Evolutionary conservation across 2,113 vertebrate genomes (phyloP).

Genomic region (Megalops atlanticus): DNA sequence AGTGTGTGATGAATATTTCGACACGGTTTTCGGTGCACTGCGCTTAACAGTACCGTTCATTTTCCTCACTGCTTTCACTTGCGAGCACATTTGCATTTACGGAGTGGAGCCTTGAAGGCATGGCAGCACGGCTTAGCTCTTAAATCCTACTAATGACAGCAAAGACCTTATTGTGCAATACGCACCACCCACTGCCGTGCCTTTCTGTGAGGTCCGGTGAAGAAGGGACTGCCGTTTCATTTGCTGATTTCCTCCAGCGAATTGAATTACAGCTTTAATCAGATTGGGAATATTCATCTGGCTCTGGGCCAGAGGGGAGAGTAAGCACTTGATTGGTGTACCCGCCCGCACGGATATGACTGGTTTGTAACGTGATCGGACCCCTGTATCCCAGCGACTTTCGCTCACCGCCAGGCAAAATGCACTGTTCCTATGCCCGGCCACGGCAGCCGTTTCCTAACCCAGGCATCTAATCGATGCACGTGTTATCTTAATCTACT

Average conservation of each 20-base stretch:
- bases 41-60: not conserved
- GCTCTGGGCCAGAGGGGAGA: slow-evolving; percentile 30
- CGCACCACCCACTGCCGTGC: slow-evolving; percentile 21
- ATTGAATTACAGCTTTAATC: too few species aligned
- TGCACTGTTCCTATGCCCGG: slow-evolving; percentile 11
- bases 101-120: too few species aligned
- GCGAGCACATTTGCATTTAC: not conserved
- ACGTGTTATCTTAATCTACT: not conserved
- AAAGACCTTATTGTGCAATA: too few species aligned
- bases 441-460: slow-evolving; percentile 17
- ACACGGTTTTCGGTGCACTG: not conserved
- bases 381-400: not conserved
- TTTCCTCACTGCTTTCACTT: not conserved
- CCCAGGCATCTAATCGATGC: not conserved
- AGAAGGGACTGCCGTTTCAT: slow-evolving; percentile 36
- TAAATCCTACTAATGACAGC: too few species aligned
- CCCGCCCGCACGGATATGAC: slow-evolving; percentile 25
- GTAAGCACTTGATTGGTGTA: slow-evolving; percentile 42
- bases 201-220: slow-evolving; percentile 33
- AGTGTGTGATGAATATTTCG: too few species aligned
- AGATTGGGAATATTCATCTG: slow-evolving; percentile 41
- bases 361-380: slow-evolving; percentile 21
- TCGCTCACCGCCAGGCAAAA: not conserved
- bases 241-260: slow-evolving; percentile 40
- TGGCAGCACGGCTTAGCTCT: too few species aligned